Evolutionary conservation across 2,113 vertebrate species (phyloP).

Genomic region (Heloderma charlesbogerti): DNA sequence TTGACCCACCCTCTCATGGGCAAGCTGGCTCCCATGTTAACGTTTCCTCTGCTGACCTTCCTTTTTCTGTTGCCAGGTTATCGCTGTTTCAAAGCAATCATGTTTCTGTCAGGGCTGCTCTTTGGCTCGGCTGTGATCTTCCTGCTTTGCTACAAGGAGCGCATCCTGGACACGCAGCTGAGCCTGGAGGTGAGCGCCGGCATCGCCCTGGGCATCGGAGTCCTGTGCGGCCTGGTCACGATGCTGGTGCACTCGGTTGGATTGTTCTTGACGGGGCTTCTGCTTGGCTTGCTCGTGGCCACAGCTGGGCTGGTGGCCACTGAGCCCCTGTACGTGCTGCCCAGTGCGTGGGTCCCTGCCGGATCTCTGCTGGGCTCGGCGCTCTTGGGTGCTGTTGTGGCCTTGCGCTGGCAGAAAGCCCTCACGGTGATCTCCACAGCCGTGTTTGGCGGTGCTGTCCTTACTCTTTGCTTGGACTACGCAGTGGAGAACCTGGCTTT

Average conservation of each 20-base stretch:
- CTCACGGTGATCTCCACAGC: slow-evolving; percentile 87
- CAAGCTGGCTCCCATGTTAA: neutral
- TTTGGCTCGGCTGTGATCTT: slow-evolving; percentile 89
- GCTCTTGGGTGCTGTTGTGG: slow-evolving; percentile 87
- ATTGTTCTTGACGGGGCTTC: slow-evolving; percentile 90
- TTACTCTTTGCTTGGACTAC: slow-evolving; percentile 87
- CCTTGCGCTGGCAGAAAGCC: slow-evolving; percentile 86
- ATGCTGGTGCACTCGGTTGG: slow-evolving; percentile 90
- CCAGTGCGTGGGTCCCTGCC: slow-evolving; percentile 87
- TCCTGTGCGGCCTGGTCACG: slow-evolving; percentile 89
- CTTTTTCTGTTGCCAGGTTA: slow-evolving; percentile 76
- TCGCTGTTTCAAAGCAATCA: slow-evolving; percentile 91
- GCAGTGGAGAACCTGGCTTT: slow-evolving; percentile 85
- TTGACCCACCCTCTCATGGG: neutral
- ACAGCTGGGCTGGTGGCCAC: slow-evolving; percentile 79
- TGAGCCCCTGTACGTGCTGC: slow-evolving; percentile 83
- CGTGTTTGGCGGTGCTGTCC: slow-evolving; percentile 84
- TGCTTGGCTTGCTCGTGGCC: slow-evolving; percentile 87
- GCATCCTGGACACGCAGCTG: slow-evolving; percentile 88
- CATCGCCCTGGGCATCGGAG: slow-evolving; percentile 88
- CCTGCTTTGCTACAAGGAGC: slow-evolving; percentile 89
- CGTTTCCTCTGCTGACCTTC: slow-evolving; percentile 7
- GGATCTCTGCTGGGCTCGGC: slow-evolving; percentile 83
- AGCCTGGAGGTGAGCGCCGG: slow-evolving; percentile 88
- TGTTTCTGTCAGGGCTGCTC: slow-evolving; percentile 92